phyloP scores from a whole-genome alignment of 2,797 vertebrate genomes.

The Poliocrania exsul region DNA sequence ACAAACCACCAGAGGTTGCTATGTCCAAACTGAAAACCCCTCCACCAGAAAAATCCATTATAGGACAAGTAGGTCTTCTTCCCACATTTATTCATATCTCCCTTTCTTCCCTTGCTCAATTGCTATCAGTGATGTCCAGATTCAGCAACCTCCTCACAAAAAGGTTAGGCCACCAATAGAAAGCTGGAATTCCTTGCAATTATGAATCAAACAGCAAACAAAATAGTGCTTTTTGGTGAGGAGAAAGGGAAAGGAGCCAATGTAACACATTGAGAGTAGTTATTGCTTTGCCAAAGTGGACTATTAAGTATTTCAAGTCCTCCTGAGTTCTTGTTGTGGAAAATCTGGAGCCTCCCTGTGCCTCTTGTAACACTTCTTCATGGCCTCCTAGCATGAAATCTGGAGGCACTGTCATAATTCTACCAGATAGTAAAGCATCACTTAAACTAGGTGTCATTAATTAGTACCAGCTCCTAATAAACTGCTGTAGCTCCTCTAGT shows the following conservation, averaged over 20 bases:
- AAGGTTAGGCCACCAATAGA: background rate
- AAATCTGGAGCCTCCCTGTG: background rate
- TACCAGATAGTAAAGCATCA: background rate
- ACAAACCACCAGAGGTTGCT: slow-evolving; percentile 8
- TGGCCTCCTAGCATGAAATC: background rate
- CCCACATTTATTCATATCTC: background rate
- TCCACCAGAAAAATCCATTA: background rate
- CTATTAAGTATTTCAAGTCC: background rate
- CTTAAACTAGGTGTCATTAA: background rate
- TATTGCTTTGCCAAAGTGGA: background rate
- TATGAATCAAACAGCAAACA: background rate
- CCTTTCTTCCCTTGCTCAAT: background rate
- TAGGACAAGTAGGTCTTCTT: background rate
- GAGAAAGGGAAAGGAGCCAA: background rate
- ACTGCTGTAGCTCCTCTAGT: background rate
- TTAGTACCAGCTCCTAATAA: background rate
- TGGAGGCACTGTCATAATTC: background rate
- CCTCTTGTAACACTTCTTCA: accelerated
- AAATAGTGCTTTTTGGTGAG: background rate
- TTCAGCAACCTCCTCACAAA: background rate
- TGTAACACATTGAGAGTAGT: background rate
- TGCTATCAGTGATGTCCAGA: background rate
- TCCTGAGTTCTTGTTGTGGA: background rate
- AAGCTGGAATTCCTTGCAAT: background rate
- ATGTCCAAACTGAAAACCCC: background rate